A percentile compares a stretch with the other conserved stretches of the same genome.
These are phyloP conservation scores for Benitochromis conjunctus DNA, from an alignment of 2,113 vertebrate species.

Conservation along the genomic window DNA sequence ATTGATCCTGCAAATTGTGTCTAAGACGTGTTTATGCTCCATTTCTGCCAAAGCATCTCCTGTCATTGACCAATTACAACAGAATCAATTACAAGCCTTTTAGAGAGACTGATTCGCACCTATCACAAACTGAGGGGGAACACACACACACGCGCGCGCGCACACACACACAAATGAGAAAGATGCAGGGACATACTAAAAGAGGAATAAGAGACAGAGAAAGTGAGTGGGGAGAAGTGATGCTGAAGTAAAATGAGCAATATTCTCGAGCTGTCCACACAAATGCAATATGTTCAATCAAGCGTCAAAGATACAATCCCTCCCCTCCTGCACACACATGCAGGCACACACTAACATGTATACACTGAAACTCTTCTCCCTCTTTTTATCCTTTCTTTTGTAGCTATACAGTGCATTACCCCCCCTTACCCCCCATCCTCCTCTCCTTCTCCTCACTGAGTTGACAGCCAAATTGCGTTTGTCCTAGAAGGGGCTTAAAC, in stretches of 20 bases:
- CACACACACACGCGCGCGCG: background rate
- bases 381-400: slow-evolving; percentile 24
- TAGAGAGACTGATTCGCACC: slow-evolving; percentile 51
- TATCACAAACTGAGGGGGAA: slow-evolving; percentile 20
- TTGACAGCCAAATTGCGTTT: slow-evolving; percentile 80
- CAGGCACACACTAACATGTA: background rate
- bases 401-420: slow-evolving; percentile 40
- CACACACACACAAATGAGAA: background rate
- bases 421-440: background rate
- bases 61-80: slow-evolving; percentile 76
- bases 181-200: slow-evolving; percentile 5
- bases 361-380: background rate
- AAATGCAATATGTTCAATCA: slow-evolving; percentile 71
- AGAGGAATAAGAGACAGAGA: slow-evolving; percentile 15
- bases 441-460: slow-evolving; percentile 58
- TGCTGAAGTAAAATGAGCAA: slow-evolving; percentile 68
- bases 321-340: background rate
- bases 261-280: slow-evolving; percentile 63
- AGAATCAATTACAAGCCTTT: slow-evolving; percentile 78
- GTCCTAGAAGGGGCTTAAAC: slow-evolving; percentile 67
- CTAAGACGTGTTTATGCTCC: slow-evolving; percentile 73
- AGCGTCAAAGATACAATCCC: slow-evolving; percentile 42
- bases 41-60: slow-evolving; percentile 74
- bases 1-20: slow-evolving; percentile 76
- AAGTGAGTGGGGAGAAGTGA: slow-evolving; percentile 44